Base-by-base conservation (phyloP, 1,140 invertebrate genomes). In the Euwallacea fornicatus region DNA sequence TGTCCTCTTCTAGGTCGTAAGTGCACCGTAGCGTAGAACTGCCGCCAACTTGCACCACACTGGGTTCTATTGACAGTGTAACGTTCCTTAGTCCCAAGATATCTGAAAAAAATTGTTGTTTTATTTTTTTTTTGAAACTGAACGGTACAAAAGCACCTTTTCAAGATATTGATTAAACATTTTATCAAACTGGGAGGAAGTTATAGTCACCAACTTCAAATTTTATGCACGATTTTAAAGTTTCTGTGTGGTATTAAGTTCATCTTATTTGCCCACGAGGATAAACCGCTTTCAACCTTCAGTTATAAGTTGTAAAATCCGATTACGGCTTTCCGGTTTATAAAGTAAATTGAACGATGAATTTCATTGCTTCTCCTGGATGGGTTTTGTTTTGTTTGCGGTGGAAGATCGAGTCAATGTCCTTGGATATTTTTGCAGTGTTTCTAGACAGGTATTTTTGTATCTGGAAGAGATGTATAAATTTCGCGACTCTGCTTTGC, bases 1-100 rank as follows among this genome's bases (percentile, higher is more conserved):
- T 85, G 10, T 86, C 87, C 7, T 86, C 85, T 64, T 90, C 88
- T 69, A 91, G 81, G 78, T 92, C 88, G 83, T 91, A 93, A 50
- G 86, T 80, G 80, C 91, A 92, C 15, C 81, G 78, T 62, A 89
- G 79, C 43, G 81, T 82, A 46, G 82, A 84, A 62, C 83, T 80
- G 42, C 83, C 78, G 46, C 84, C 87, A 33, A 84, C 82, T 74
- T 87, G 81, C 21, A 90, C 88, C 2, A 85, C 83, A 68, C 83
- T 83, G 0, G 89, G 89, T 33, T 87, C 82, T 46, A 86, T 78
- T 73, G 81, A 78, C 66, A 87, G 74, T 10, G 76, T 82, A 42
- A 86, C 84, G 79, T 86, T 79, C 73, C 76, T 83, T 75, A 86
- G 74, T 72, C 84, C 80, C 44, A 77, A 79, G 63, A 74, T 66